Percentiles rank a stretch among this genome's conserved stretches.
Evolutionary conservation across 2,797 vertebrate species (phyloP).

Genomic region (Micromesistius poutassou): DNA sequence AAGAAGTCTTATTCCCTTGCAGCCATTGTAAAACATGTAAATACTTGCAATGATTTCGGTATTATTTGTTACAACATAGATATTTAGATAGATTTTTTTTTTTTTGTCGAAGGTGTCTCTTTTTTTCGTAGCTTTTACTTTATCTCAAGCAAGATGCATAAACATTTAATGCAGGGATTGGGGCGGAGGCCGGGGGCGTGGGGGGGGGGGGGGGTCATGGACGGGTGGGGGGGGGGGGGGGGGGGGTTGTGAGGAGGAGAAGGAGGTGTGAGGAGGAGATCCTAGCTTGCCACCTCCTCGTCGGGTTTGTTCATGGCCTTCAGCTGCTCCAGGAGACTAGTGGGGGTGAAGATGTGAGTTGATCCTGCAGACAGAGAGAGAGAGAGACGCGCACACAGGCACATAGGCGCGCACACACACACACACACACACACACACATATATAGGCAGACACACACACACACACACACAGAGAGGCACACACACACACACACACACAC

Average conservation of each 20-base stretch:
- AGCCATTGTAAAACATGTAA: slow-evolving; percentile 78
- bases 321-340: slow-evolving; percentile 92
- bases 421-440: slow-evolving; percentile 1
- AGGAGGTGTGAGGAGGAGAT: slow-evolving; percentile 34
- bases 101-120: slow-evolving; percentile 62
- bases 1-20: slow-evolving; percentile 67
- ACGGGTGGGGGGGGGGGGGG: slow-evolving; percentile 43
- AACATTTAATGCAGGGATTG: slow-evolving; percentile 61
- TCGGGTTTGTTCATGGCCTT: slow-evolving; percentile 99
- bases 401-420: slow-evolving; percentile 23
- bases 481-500: background rate
- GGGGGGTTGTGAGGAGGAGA: too few species aligned
- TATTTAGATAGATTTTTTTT: slow-evolving; percentile 63
- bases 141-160: slow-evolving; percentile 82
- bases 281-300: slow-evolving; percentile 94
- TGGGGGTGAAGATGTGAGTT: slow-evolving; percentile 94
- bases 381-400: slow-evolving; percentile 42
- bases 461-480: background rate
- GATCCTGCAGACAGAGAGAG: slow-evolving; percentile 76
- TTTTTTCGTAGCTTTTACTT: slow-evolving; percentile 34
- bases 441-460: too few species aligned
- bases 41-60: slow-evolving; percentile 70
- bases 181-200: slow-evolving; percentile 14
- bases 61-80: slow-evolving; percentile 69
- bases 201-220: slow-evolving; percentile 16